Evolutionary conservation across 2,888 invertebrate species (phyloP).

Genomic region (Amphiduros pacificus): DNA sequence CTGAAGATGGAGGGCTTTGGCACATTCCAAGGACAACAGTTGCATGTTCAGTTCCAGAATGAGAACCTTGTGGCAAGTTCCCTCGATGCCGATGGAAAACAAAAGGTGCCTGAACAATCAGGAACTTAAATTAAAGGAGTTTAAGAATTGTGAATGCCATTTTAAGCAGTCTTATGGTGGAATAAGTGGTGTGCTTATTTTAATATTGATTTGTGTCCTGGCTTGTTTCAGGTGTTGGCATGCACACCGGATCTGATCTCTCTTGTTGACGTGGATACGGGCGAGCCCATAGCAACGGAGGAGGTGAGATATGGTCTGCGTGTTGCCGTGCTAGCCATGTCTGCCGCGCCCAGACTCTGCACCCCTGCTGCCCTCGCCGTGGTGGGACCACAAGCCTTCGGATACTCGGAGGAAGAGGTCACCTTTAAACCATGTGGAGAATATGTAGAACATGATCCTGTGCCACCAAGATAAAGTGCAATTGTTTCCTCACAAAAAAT

Average conservation of each 20-base stretch:
- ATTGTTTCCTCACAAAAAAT: too few species aligned
- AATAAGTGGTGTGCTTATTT: not conserved
- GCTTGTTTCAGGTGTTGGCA: conserved; percentile 29
- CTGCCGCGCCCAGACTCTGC: conserved; percentile 20
- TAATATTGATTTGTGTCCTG: not conserved
- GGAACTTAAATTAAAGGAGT: not conserved
- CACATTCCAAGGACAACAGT: conserved; percentile 23
- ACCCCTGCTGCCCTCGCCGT: not conserved
- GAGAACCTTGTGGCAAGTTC: conserved; percentile 44
- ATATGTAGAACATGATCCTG: not conserved
- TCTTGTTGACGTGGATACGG: conserved; percentile 45
- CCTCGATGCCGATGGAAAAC: not conserved
- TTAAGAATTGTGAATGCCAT: not conserved
- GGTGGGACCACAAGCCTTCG: conserved; percentile 13
- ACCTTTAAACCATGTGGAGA: not conserved
- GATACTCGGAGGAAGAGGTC: conserved; percentile 12
- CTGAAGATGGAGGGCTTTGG: conserved; percentile 33
- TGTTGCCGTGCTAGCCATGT: conserved; percentile 43
- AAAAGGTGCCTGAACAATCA: not conserved
- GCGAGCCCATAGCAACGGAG: conserved; percentile 48
- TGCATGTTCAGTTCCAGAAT: conserved; percentile 50
- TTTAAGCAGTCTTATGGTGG: too few species aligned
- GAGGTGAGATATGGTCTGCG: conserved; percentile 47
- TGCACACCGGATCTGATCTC: conserved; percentile 50
- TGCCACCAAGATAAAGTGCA: too few species aligned